These are phyloP conservation scores for Biston stratarius DNA, from an alignment of 2,888 invertebrate genomes.

Conservation along the genomic window DNA sequence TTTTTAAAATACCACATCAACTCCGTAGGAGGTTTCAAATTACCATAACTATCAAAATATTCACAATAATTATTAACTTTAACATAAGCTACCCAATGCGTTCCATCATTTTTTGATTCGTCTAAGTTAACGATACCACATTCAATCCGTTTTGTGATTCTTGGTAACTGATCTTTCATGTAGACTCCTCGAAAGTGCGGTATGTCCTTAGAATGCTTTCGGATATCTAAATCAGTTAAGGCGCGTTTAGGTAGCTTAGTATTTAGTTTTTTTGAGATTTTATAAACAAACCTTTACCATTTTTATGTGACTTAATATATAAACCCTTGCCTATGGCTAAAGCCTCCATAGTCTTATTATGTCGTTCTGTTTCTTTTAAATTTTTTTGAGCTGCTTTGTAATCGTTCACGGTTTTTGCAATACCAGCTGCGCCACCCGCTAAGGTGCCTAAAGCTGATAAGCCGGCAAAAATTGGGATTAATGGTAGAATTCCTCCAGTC, in stretches of 20 bases:
- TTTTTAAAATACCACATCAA: not conserved
- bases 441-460: not conserved
- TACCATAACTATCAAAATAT: conserved; percentile 29
- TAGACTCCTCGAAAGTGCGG: conserved; percentile 28
- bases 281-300: too few species aligned
- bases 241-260: too few species aligned
- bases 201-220: not conserved
- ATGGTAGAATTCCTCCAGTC: too few species aligned
- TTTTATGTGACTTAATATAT: too few species aligned
- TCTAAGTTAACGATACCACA: conserved; percentile 23
- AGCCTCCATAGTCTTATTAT: too few species aligned
- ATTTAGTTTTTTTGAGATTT: conserved; percentile 20
- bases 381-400: too few species aligned
- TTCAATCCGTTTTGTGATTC: not conserved
- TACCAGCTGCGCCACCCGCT: not conserved
- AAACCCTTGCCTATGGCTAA: too few species aligned
- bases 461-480: too few species aligned
- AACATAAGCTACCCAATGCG: conserved; percentile 30
- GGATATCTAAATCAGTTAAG: conserved; percentile 18
- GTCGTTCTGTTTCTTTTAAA: too few species aligned
- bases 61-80: conserved; percentile 13
- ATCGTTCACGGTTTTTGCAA: too few species aligned
- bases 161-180: conserved; percentile 5
- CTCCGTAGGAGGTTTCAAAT: conserved; percentile 21
- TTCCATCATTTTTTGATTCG: not conserved